These are phyloP conservation scores for Ceriagrion tenellum DNA, from an alignment of 2,888 invertebrate species.

Conservation along the genomic window DNA sequence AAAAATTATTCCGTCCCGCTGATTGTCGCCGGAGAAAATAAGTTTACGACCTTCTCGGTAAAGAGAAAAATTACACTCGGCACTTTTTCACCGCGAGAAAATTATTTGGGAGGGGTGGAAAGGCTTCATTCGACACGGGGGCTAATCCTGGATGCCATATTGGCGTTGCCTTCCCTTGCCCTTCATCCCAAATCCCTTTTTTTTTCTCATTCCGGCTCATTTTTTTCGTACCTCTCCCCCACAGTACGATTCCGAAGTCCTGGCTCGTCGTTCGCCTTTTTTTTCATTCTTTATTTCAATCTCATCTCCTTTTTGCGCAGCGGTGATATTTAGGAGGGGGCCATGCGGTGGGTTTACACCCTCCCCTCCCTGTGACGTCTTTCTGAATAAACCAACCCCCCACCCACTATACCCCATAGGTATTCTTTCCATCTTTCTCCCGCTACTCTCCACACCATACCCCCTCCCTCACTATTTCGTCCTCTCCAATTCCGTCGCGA, in stretches of 20 bases:
- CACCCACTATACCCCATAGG: background rate
- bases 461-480: background rate
- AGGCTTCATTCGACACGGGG: background rate
- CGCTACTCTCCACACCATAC: background rate
- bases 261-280: background rate
- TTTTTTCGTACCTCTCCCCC: background rate
- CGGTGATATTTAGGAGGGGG: background rate
- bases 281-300: background rate
- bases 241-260: background rate
- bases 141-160: background rate
- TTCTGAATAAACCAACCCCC: background rate
- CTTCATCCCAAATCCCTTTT: background rate
- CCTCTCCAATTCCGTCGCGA: background rate
- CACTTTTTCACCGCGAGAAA: background rate
- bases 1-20: background rate
- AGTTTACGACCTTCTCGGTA: background rate
- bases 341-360: too few relatives aligned
- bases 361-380: background rate
- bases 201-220: background rate
- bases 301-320: slow-evolving; percentile 3
- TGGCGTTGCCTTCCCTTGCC: background rate
- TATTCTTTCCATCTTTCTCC: background rate
- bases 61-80: background rate
- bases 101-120: background rate
- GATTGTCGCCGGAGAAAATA: background rate